These are phyloP conservation scores for Latrodectus hesperus DNA, from an alignment of 2,888 invertebrate genomes.

Conservation along the genomic window DNA sequence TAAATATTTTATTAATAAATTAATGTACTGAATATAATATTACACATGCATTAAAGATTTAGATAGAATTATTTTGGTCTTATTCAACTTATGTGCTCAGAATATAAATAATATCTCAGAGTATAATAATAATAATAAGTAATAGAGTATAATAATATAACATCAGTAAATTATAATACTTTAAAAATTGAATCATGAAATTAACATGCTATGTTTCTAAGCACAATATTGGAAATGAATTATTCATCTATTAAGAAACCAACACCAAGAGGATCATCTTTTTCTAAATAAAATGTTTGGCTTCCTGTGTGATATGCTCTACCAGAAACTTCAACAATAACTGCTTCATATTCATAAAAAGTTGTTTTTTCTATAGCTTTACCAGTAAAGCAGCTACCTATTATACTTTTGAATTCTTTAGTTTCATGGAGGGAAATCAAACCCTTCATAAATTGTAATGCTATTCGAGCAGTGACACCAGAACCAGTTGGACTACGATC, in stretches of 20 bases:
- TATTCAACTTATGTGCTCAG: no score
- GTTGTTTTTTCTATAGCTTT: constrained; percentile 37
- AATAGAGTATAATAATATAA: no score
- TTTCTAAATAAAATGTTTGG: constrained; percentile 73
- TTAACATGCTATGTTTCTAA: no score
- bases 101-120: no score
- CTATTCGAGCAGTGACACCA: constrained; percentile 74
- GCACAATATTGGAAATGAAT: not conserved
- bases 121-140: no score
- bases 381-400: constrained; percentile 71
- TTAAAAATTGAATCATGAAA: no score
- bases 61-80: no score
- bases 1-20: no score
- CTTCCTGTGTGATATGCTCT: constrained; percentile 71
- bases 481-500: constrained; percentile 76
- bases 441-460: constrained; percentile 73
- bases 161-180: no score
- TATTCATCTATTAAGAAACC: constrained; percentile 72
- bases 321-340: constrained; percentile 75
- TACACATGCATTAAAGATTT: no score
- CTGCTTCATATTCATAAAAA: constrained; percentile 71
- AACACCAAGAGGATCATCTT: constrained; percentile 72
- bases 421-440: constrained; percentile 72
- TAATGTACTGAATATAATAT: no score
- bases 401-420: constrained; percentile 72